Conservation (phyloP, 2,888 invertebrate genomes). For the Orchestes rusci region DNA sequence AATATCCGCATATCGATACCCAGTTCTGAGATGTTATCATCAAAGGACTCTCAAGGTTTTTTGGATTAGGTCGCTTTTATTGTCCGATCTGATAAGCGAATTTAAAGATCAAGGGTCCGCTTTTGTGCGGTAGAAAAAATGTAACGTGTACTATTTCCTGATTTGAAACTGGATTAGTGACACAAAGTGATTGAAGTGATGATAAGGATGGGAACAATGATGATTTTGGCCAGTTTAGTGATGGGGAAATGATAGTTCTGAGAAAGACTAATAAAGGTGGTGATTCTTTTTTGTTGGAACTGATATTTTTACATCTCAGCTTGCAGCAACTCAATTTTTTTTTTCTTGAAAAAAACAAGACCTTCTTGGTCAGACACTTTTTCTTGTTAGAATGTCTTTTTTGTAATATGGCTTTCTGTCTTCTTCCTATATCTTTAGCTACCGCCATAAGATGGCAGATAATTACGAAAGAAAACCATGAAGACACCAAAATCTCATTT, state of each 20-base stretch:
- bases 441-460: too few relatives aligned
- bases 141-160: constrained; percentile 35
- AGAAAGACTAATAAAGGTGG: too few relatives aligned
- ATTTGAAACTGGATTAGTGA: constrained; percentile 29
- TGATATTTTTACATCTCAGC: too few relatives aligned
- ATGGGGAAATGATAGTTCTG: constrained; percentile 10
- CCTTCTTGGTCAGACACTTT: too few relatives aligned
- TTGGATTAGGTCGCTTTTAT: constrained; percentile 39
- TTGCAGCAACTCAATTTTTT: too few relatives aligned
- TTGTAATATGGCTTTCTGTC: too few relatives aligned
- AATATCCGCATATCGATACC: constrained; percentile 19
- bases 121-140: constrained; percentile 30
- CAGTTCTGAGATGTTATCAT: constrained; percentile 31
- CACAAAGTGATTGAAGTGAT: constrained; percentile 33
- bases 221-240: constrained; percentile 12
- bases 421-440: too few relatives aligned
- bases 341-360: too few relatives aligned
- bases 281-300: too few relatives aligned
- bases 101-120: constrained; percentile 32
- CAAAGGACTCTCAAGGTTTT: constrained; percentile 42
- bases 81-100: constrained; percentile 40
- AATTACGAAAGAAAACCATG: too few relatives aligned
- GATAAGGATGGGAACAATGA: constrained; percentile 29
- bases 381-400: too few relatives aligned
- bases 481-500: too few relatives aligned